Evolutionary conservation across 2,113 vertebrate species (phyloP), one percentile per base, ranked within the genome.

Genomic region (Heterotis niloticus): DNA sequence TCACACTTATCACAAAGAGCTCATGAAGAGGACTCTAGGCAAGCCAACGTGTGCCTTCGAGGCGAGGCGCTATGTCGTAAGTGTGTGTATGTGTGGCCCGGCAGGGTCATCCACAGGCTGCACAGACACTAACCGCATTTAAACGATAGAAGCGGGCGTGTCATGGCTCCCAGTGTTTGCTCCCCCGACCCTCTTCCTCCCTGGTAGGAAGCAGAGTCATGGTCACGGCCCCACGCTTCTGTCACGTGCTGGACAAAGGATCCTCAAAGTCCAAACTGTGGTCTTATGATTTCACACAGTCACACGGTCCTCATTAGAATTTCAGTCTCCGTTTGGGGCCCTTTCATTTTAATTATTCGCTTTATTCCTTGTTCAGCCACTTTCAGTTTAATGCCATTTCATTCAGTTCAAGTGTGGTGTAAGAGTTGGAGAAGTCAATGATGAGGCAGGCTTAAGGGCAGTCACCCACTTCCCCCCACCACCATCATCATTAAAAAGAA

Each of bases 31-130:
- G 96, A 97, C 96, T 78, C 90, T 97, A 93, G 98, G 98, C 89
- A 95, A 90, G 84, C 95, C 95, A 89, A 98, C 97, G 78, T 96
- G 93, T 93, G 96, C 98, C 89, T 82, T 95, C 91, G 96, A 98
- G 94, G 98, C 97, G 93, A 97, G 96, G 92, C 95, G 95, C 82
- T 96, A 96, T 88, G 91, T 98, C 94, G 97, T 98, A 98, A 98
- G 98, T 98, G 88, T 81, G 80, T 81, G 87, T 82, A 89, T 85
- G 90, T 16, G 10, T 28, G 12, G 57, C 29, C 57, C 17, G 4
- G 74, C 56, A 28, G 67, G 74, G 59, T 26, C 20, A 28, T 64
- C 60, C 54, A 57, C 28, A 5, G 17, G 59, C 79, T 85, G 76
- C 90, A 85, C 91, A 92, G 89, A 83, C 93, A 90, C 89, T 92